Percentiles rank a stretch among this genome's conserved stretches.
These are phyloP conservation scores for Tretioscincus oriximinensis DNA, from an alignment of 2,113 vertebrate genomes.

Conservation along the genomic window DNA sequence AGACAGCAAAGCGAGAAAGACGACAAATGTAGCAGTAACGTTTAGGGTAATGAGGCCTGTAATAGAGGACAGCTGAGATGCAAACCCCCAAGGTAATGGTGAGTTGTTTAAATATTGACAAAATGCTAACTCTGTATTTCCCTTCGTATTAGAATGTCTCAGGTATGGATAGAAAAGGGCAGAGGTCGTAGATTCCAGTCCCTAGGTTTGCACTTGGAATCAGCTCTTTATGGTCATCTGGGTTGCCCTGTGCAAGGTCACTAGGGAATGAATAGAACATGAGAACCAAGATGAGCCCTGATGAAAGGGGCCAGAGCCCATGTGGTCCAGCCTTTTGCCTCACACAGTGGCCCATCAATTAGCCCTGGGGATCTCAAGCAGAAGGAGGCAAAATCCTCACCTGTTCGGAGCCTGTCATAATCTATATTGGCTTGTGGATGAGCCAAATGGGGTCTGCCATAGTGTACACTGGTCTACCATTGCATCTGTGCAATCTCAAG, in stretches of 20 bases:
- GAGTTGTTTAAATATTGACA: constrained; percentile 71
- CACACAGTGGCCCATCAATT: no score
- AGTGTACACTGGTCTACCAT: no score
- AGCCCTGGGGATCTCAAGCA: no score
- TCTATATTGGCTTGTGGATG: no score
- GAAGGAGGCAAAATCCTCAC: no score
- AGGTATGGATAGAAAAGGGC: constrained; percentile 31
- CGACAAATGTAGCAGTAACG: constrained; percentile 58
- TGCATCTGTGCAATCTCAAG: no score
- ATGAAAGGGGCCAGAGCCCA: no score
- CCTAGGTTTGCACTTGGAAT: constrained; percentile 23
- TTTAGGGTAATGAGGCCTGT: constrained; percentile 71
- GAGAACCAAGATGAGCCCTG: constrained; percentile 35
- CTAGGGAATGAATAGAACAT: not conserved
- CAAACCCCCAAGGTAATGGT: constrained; percentile 58
- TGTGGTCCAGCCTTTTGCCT: no score
- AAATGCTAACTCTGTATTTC: constrained; percentile 50
- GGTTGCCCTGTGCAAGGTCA: constrained; percentile 13
- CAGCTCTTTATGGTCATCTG: constrained; percentile 17
- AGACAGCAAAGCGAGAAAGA: constrained; percentile 25
- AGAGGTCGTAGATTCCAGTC: constrained; percentile 14
- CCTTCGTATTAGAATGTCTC: constrained; percentile 10
- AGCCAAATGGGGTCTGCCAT: no score
- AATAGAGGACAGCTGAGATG: constrained; percentile 70
- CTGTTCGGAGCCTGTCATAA: no score